Evolutionary conservation across 2,888 invertebrate species (phyloP), one percentile per base, ranked within the genome.

Genomic region (Nomada ruficornis): DNA sequence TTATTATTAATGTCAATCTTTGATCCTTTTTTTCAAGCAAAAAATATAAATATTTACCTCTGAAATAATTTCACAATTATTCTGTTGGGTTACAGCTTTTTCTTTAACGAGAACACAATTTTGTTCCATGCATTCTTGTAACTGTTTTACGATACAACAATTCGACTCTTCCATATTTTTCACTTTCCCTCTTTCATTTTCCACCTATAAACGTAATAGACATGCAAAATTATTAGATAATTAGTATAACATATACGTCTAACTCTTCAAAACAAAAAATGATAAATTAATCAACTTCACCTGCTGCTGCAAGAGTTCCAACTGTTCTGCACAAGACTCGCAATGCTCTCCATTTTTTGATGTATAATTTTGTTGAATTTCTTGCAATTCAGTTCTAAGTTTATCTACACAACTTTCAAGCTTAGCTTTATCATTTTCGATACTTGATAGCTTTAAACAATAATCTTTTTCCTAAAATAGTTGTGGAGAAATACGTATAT

Each of bases 111-210:
- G 85, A n/a, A 83, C 74, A 44, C 82, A 86, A 70, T 92, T 91
- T 57, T 91, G 88, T n/a, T 90, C 85, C 74, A 85, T 87, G 57
- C 80, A 91, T 18, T 89, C 87, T 73, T 91, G 88, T 36, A 93
- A 78, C 62, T 91, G 91, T 50, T 88, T 85, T 23, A 85, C 75
- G 13, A 91, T 75, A 52, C 83, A 86, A 23, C 77, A 74, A 67
- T 92, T 92, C 47, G 87, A 80, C 42, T 89, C 88, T 71, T 91
- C 90, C 1, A 90, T 44, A 50, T 88, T 77, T 36, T 80, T 76
- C 57, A 88, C 74, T 47, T 90, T 89, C 1, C 91, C 85, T 60
- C 67, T 71, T 74, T 87, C 85, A 55, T 42, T 57, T 9, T 78
- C 65, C 26, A 86, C 18, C 81, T 87, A 60, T 50, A 63, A 67